Percentiles rank a stretch among this genome's conserved stretches.
phyloP scores from a whole-genome alignment of 2,113 vertebrate species.

The Corythornis vintsioides region DNA sequence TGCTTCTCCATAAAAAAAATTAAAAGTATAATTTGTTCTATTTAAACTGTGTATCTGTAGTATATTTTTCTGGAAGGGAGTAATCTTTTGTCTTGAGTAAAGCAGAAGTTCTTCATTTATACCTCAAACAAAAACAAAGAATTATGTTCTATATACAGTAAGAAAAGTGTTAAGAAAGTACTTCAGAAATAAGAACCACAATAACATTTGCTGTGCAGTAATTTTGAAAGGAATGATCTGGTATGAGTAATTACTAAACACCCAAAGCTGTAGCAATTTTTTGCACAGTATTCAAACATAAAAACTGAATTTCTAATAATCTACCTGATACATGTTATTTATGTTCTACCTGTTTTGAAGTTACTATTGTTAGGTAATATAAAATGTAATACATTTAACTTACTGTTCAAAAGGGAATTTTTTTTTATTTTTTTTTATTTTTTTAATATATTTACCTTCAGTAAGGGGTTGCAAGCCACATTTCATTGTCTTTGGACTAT shows the following conservation, averaged over 20 bases:
- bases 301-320: not conserved
- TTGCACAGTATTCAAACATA: constrained; percentile 20
- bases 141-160: not conserved
- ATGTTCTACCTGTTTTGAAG: not conserved
- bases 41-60: constrained; percentile 19
- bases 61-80: constrained; percentile 39
- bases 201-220: constrained; percentile 23
- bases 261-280: constrained; percentile 14
- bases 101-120: constrained; percentile 29
- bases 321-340: not conserved
- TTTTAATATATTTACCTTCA: not conserved
- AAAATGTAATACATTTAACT: not conserved
- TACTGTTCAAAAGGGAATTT: constrained; percentile 20
- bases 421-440: not conserved
- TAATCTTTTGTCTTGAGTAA: not conserved
- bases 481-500: not conserved
- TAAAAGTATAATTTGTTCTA: constrained; percentile 24
- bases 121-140: constrained; percentile 35
- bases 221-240: not conserved
- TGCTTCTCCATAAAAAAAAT: constrained; percentile 13
- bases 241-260: not conserved
- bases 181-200: constrained; percentile 9
- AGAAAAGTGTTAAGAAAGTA: not conserved
- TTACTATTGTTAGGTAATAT: not conserved
- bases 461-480: not conserved